phyloP scores from a whole-genome alignment of 2,797 vertebrate genomes.

The Diplodus sargus region DNA sequence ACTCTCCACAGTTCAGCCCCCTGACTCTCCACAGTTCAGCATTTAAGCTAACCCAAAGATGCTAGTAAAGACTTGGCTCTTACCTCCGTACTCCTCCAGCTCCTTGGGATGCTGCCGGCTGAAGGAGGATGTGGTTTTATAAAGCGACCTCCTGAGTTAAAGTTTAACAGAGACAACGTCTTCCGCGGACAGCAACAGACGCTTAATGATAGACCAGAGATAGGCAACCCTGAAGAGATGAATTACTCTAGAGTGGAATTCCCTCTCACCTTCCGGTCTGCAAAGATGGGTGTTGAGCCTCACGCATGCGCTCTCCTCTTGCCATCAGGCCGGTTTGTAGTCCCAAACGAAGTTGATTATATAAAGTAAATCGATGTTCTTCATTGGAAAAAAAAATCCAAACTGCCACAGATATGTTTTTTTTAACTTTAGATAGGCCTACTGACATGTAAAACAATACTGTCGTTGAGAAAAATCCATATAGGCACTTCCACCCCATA shows the following conservation, averaged over 20 bases:
- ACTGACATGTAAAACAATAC: no score
- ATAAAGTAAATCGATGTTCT: no score
- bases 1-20: not conserved
- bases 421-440: no score
- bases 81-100: constrained; percentile 46
- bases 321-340: not conserved
- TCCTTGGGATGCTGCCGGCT: constrained; percentile 30
- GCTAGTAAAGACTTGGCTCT: not conserved
- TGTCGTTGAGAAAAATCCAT: not conserved
- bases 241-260: not conserved
- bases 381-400: no score
- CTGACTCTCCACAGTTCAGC: not conserved
- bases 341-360: not conserved
- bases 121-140: not conserved
- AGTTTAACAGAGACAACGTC: constrained; percentile 40
- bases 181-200: not conserved
- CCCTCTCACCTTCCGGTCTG: not conserved
- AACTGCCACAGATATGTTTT: no score
- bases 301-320: constrained; percentile 47
- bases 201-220: constrained; percentile 15
- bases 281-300: not conserved
- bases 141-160: constrained; percentile 4
- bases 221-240: rapidly evolving
- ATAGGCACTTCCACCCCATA: not conserved
- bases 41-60: constrained; percentile 40